These are phyloP conservation scores for Dryoscopus gambensis DNA, from an alignment of 2,113 vertebrate genomes.

Conservation along the genomic window DNA sequence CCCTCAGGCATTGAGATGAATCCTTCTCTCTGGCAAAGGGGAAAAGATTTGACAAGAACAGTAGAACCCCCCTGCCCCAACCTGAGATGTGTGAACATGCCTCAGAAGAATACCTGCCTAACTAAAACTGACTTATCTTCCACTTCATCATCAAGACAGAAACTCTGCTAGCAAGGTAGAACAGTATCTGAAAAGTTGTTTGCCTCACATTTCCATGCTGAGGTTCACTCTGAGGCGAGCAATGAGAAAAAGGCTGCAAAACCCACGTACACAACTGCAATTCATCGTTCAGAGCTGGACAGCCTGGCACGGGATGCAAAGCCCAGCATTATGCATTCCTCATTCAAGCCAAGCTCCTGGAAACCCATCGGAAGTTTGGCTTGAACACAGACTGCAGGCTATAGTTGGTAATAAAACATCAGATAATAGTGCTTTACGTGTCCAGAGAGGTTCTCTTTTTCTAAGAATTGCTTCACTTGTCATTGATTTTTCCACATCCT, in stretches of 20 bases:
- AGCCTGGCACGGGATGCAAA: not conserved
- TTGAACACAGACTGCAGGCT: not conserved
- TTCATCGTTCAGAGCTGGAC: not conserved
- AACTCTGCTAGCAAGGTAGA: not conserved
- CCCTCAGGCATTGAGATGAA: not conserved
- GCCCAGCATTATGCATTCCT: constrained; percentile 18
- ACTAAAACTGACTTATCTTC: not conserved
- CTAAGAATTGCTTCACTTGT: not conserved
- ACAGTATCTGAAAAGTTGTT: not conserved
- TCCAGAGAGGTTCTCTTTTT: not conserved
- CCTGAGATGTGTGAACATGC: not conserved
- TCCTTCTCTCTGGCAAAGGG: not conserved
- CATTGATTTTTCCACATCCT: not conserved
- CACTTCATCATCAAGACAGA: not conserved
- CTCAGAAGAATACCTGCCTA: not conserved
- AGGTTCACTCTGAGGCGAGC: not conserved
- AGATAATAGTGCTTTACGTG: not conserved
- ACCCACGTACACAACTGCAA: not conserved
- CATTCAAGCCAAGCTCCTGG: constrained; percentile 16
- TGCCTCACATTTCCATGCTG: not conserved
- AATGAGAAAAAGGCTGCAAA: not conserved
- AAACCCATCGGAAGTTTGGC: constrained; percentile 33
- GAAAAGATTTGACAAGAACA: not conserved
- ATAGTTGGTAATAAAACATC: not conserved
- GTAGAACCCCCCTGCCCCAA: not conserved